These are phyloP conservation scores for Lateolabrax maculatus DNA, from an alignment of 2,797 vertebrate genomes.

Conservation along the genomic window DNA sequence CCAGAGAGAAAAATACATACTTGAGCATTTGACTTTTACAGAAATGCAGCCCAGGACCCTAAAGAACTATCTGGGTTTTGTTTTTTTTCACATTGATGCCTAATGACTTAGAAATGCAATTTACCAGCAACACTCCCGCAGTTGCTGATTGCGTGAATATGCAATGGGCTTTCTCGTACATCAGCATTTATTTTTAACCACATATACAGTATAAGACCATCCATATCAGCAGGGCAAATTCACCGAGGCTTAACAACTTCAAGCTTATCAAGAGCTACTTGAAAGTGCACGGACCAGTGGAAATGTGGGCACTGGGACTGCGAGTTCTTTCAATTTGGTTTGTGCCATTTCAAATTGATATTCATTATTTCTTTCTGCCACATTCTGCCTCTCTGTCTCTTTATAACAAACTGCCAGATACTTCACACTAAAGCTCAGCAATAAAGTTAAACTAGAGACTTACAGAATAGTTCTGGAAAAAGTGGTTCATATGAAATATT, in stretches of 20 bases:
- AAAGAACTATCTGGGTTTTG: constrained; percentile 15
- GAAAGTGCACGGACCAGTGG: constrained; percentile 29
- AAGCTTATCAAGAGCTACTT: constrained; percentile 52
- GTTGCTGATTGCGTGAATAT: constrained; percentile 48
- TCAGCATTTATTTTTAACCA: constrained; percentile 60
- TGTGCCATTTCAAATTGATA: constrained; percentile 46
- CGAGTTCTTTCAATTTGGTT: constrained; percentile 34
- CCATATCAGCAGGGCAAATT: constrained; percentile 46
- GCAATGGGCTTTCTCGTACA: constrained; percentile 30
- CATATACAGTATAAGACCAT: constrained; percentile 31
- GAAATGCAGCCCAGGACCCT: not conserved
- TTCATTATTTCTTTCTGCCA: constrained; percentile 36
- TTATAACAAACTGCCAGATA: constrained; percentile 12
- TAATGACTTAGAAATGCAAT: constrained; percentile 64
- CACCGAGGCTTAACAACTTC: constrained; percentile 47
- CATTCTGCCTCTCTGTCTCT: constrained; percentile 7
- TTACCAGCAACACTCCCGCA: constrained; percentile 36
- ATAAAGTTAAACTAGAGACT: not conserved
- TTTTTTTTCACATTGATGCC: not conserved
- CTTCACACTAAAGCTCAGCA: not conserved
- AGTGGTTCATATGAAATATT: not conserved
- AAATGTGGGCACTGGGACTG: constrained; percentile 22
- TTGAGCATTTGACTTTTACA: not conserved
- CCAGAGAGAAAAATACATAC: constrained; percentile 15
- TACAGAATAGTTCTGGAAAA: not conserved